Percentiles rank a stretch among this genome's conserved stretches.
phyloP scores from a whole-genome alignment of 1,140 invertebrate genomes.

The Bombus waltoni region DNA sequence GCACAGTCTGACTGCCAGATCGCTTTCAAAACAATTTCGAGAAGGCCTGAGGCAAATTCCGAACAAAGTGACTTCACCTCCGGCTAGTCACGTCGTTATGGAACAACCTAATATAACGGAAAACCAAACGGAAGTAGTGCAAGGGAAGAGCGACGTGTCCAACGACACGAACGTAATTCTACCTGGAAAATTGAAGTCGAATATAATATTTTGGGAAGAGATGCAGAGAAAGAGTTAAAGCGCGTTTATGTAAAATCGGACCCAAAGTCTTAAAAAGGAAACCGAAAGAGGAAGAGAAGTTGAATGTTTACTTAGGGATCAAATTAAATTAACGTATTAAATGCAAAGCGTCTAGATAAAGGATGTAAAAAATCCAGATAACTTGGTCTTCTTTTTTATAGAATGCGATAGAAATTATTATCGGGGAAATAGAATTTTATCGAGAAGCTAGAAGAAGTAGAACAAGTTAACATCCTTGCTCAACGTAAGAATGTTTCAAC shows the following conservation, averaged over 20 bases:
- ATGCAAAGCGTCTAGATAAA: not conserved
- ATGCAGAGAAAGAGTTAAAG: conserved; percentile 71
- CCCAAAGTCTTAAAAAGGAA: not conserved
- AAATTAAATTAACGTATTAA: not conserved
- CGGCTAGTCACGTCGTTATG: conserved; percentile 62
- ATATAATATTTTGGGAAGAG: conserved; percentile 79
- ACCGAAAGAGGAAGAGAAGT: not conserved
- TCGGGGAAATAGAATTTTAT: not conserved
- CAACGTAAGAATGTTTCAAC: conserved; percentile 43
- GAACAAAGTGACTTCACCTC: conserved; percentile 66
- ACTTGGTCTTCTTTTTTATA: not conserved
- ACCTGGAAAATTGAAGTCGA: conserved; percentile 75
- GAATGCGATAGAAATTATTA: not conserved
- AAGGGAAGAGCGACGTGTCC: conserved; percentile 35
- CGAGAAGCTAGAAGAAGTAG: not conserved
- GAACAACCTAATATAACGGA: conserved; percentile 53
- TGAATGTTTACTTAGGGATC: not conserved
- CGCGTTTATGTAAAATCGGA: not conserved
- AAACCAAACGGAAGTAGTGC: conserved; percentile 56
- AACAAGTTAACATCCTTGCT: conserved; percentile 39
- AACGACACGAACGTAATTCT: conserved; percentile 65
- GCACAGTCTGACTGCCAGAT: conserved; percentile 92
- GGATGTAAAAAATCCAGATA: not conserved
- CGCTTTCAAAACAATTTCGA: conserved; percentile 89
- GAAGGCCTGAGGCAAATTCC: conserved; percentile 84